Conservation (phyloP, 2,888 invertebrate genomes). For the Callyntrura guangdongensis region DNA sequence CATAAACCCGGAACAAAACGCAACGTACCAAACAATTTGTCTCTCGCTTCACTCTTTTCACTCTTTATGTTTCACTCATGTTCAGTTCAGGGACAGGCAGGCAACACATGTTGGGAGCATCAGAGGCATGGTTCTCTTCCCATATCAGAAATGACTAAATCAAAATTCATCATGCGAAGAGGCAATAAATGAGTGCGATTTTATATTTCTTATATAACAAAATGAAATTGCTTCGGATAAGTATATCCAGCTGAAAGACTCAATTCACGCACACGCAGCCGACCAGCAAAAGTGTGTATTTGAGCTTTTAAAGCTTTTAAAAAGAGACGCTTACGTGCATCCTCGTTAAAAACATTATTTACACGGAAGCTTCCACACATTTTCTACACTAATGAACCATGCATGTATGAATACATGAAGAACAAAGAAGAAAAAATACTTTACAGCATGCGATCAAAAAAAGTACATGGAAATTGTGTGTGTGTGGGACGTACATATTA, state of each 20-base stretch:
- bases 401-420: constrained; percentile 5
- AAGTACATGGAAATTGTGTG: not conserved
- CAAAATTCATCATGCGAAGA: constrained; percentile 59
- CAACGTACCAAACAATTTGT: constrained; percentile 64
- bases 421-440: constrained; percentile 11
- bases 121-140: not conserved
- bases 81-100: not conserved
- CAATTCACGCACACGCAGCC: not conserved
- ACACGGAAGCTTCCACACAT: not conserved
- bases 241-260: not conserved
- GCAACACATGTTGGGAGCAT: not conserved
- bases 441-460: constrained; percentile 8
- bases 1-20: constrained; percentile 37
- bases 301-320: constrained; percentile 24
- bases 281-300: not conserved
- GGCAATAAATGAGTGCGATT: constrained; percentile 34
- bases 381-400: constrained; percentile 18
- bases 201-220: not conserved
- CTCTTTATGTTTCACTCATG: not conserved
- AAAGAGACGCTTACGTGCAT: not conserved
- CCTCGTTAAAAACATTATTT: constrained; percentile 12
- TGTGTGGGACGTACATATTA: not conserved
- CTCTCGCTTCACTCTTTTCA: constrained; percentile 35
- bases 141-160: constrained; percentile 45
- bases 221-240: not conserved